These are phyloP conservation scores for Synanthedon andrenaeformis DNA, from an alignment of 2,888 invertebrate genomes.

Conservation along the genomic window DNA sequence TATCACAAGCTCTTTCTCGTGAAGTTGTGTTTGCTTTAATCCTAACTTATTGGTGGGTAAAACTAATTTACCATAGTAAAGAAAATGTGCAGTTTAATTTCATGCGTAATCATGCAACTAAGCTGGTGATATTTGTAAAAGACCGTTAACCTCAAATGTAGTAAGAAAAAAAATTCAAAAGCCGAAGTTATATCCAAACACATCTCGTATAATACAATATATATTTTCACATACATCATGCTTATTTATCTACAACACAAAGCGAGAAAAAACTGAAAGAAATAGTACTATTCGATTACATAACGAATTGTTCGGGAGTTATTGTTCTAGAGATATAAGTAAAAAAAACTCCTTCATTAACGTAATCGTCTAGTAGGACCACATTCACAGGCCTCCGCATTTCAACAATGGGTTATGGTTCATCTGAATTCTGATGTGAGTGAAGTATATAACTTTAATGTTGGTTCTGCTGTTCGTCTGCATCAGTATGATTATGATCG, in stretches of 20 bases:
- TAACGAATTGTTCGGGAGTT: conserved; percentile 8
- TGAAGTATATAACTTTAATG: conserved; percentile 63
- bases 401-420: conserved; percentile 32
- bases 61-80: too few species aligned
- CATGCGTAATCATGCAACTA: too few species aligned
- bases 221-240: conserved; percentile 28
- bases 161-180: too few species aligned
- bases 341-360: conserved; percentile 10
- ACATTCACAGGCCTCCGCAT: conserved; percentile 57
- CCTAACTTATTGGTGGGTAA: too few species aligned
- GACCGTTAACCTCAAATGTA: too few species aligned
- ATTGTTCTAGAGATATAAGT: neutral
- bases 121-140: too few species aligned
- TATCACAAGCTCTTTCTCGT: too few species aligned
- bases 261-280: conserved; percentile 27
- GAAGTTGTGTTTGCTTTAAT: too few species aligned
- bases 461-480: conserved; percentile 54
- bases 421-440: conserved; percentile 43
- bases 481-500: conserved; percentile 51
- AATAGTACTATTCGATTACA: conserved; percentile 41
- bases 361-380: conserved; percentile 52
- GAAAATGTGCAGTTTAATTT: too few species aligned
- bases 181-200: too few species aligned
- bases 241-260: conserved; percentile 41
- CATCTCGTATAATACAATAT: too few species aligned